phyloP scores from a whole-genome alignment of 2,797 vertebrate species.

The Sciurus carolinensis region DNA sequence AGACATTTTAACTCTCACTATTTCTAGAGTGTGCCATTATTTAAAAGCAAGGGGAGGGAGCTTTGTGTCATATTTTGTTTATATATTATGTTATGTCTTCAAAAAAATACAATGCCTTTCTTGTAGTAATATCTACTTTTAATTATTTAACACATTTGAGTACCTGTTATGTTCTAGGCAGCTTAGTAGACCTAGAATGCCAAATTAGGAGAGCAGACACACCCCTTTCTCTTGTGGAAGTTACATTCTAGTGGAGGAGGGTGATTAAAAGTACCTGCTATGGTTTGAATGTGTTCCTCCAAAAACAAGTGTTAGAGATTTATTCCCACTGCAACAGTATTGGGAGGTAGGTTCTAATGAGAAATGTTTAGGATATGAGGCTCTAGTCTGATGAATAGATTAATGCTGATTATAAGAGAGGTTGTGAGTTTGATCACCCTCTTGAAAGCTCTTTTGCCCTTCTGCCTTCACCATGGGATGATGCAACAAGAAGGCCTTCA shows the following conservation, averaged over 20 bases:
- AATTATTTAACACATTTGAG: neutral
- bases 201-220: neutral
- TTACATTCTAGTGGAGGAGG: neutral
- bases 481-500: neutral
- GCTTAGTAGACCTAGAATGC: neutral
- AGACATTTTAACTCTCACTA: slow-evolving; percentile 5
- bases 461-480: no score
- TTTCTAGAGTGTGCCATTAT: neutral
- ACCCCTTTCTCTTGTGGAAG: neutral
- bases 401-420: neutral
- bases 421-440: neutral
- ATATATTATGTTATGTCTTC: neutral
- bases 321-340: neutral
- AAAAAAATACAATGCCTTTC: neutral
- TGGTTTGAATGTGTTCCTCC: neutral
- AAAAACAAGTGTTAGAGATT: neutral
- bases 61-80: neutral
- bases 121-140: neutral
- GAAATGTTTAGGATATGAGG: neutral
- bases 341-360: neutral
- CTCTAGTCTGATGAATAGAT: neutral
- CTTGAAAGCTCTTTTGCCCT: neutral
- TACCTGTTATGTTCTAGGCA: neutral
- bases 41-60: neutral
- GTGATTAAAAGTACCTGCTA: neutral